Evolutionary conservation across 2,888 invertebrate genomes (phyloP), one percentile per base, ranked within the genome.

Genomic region (Eupithecia tripunctaria): DNA sequence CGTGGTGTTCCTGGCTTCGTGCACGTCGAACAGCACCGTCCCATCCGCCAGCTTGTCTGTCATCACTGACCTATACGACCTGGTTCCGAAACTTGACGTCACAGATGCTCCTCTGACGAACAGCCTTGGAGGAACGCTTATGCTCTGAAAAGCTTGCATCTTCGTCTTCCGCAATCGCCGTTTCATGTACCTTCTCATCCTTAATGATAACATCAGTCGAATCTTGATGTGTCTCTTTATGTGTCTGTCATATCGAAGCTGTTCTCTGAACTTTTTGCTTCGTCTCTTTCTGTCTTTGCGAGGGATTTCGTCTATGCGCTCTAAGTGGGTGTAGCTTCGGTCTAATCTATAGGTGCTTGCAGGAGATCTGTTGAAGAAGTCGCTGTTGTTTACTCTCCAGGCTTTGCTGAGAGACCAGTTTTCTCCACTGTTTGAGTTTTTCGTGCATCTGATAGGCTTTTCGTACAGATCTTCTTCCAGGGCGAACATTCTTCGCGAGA

Each of bases 151-250:
- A 0, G 82, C 72, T 63, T 80, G 83, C 27, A 87, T 18, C 6
- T 84, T 83, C 5, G 88, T 84, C 70, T 89, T 92, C 74, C 86
- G 82, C 71, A 91, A 70, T 68, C 89, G 82, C 73, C 91, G 83
- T 77, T 94, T 95, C 84, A 94, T 93, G 72, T 95, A 94, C 71
- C 94, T 88, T 32, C 96, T 94, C 91, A 96, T 94, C 74, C 96
- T 92, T 75, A 97, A 88, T 15, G 96, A 96, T 80, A 96, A 89
- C 95, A 96, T 96, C 66, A 96, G 95, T 21, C 96, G 92, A 27
- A 96, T 95, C 72, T 96, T 93, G 32, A 96, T 95, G 82, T 96
- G 96, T 32, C 96, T 90, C 69, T 96, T 96, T 1, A 96, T 95
- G 81, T 95, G 95, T 76, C 95, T 95, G 79, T 96, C 96, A 72